Percentiles rank a stretch among this genome's conserved stretches.
These are phyloP conservation scores for Andrena bucephala DNA, from an alignment of 2,888 invertebrate species.

Conservation along the genomic window DNA sequence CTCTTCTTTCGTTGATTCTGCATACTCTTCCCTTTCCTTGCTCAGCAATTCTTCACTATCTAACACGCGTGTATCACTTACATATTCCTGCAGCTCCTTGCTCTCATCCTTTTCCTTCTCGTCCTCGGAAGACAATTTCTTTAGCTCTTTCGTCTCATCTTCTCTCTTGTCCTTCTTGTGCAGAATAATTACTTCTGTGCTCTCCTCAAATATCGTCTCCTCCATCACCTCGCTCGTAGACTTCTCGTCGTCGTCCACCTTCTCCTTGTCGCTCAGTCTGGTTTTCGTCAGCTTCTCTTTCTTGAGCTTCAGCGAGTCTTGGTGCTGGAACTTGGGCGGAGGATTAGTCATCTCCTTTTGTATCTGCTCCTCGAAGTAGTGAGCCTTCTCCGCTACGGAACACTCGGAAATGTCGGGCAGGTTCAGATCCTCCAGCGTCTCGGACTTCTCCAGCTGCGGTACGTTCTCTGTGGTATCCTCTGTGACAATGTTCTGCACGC, in stretches of 20 bases:
- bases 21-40: constrained; percentile 30
- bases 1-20: background rate
- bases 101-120: constrained; percentile 51
- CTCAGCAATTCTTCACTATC: constrained; percentile 47
- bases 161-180: background rate
- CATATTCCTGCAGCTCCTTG: constrained; percentile 30
- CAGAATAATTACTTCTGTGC: background rate
- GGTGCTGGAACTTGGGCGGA: constrained; percentile 65
- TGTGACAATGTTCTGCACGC: constrained; percentile 78
- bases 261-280: constrained; percentile 43
- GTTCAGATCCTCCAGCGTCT: constrained; percentile 78
- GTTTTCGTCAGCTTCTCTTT: constrained; percentile 53
- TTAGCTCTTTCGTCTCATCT: constrained; percentile 5
- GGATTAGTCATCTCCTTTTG: constrained; percentile 86
- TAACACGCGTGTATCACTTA: constrained; percentile 14
- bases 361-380: constrained; percentile 88
- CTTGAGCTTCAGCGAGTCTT: constrained; percentile 65
- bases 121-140: constrained; percentile 17
- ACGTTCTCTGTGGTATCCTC: constrained; percentile 73
- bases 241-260: constrained; percentile 49
- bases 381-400: constrained; percentile 86
- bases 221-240: constrained; percentile 22
- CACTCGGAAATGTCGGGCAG: constrained; percentile 86
- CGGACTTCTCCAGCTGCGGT: constrained; percentile 74
- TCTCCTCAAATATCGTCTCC: constrained; percentile 9